phyloP scores from a whole-genome alignment of 2,888 invertebrate genomes.

The Diogma glabrata region DNA sequence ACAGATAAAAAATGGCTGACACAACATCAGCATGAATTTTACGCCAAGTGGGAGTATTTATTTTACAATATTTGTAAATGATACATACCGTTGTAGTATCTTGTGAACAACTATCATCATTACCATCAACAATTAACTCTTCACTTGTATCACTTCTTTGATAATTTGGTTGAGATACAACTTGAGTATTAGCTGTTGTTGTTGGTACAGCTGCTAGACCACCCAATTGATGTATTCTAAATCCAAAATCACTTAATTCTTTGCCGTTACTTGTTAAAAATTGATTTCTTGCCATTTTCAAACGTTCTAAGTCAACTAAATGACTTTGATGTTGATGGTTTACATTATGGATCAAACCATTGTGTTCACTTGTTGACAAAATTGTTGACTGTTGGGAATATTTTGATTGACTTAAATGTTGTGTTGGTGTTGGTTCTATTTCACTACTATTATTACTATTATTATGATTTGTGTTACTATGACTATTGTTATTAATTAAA shows the following conservation, averaged over 20 bases:
- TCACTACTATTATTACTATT: not conserved
- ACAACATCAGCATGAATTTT: too few relatives aligned
- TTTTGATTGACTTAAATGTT: too few relatives aligned
- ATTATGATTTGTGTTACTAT: slow-evolving; percentile 5
- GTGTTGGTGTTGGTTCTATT: not conserved
- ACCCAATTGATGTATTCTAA: slow-evolving; percentile 36
- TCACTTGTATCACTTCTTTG: slow-evolving; percentile 37
- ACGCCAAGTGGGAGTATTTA: not conserved
- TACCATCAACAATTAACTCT: slow-evolving; percentile 37
- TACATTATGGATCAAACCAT: slow-evolving; percentile 3
- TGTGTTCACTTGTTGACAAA: too few relatives aligned
- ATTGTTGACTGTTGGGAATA: too few relatives aligned
- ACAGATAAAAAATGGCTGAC: not conserved
- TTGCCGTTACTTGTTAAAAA: slow-evolving; percentile 19
- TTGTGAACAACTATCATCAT: slow-evolving; percentile 35
- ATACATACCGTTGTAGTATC: slow-evolving; percentile 36
- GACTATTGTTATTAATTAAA: slow-evolving; percentile 5
- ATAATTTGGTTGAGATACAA: slow-evolving; percentile 25
- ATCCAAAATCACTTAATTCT: slow-evolving; percentile 37
- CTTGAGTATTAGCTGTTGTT: not conserved
- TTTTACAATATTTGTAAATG: not conserved
- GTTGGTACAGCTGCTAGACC: slow-evolving; percentile 26
- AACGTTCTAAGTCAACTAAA: slow-evolving; percentile 32
- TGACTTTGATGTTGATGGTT: slow-evolving; percentile 4
- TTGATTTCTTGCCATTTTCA: slow-evolving; percentile 29